Percentiles rank a stretch among this genome's conserved stretches.
These are phyloP conservation scores for Nannoperca australis DNA, from an alignment of 2,797 vertebrate species.

Conservation along the genomic window DNA sequence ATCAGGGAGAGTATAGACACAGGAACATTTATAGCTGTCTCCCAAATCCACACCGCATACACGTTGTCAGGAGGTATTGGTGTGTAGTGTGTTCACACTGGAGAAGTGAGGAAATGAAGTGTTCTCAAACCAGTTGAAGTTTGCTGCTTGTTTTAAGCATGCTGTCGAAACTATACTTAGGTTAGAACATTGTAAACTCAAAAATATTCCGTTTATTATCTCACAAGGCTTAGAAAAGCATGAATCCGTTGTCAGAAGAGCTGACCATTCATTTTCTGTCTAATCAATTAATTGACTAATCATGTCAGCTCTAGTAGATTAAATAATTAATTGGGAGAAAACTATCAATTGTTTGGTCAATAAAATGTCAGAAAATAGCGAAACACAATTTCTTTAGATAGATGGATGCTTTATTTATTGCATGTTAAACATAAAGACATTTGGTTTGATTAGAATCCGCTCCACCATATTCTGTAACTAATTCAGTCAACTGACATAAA, in stretches of 20 bases:
- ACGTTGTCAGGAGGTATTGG: background rate
- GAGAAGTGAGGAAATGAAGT: background rate
- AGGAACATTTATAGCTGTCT: background rate
- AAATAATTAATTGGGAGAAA: too few species aligned
- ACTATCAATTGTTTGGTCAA: background rate
- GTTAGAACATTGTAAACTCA: background rate
- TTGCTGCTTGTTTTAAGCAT: too few species aligned
- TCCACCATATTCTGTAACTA: background rate
- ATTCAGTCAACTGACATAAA: background rate
- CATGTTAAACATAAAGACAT: too few species aligned
- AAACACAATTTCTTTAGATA: background rate
- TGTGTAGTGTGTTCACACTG: background rate
- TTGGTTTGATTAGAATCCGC: too few species aligned
- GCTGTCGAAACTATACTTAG: background rate
- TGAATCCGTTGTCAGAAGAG: background rate
- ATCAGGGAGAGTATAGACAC: slow-evolving; percentile 12
- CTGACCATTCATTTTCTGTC: background rate
- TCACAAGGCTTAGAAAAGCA: background rate
- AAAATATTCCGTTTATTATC: background rate
- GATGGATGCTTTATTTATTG: too few species aligned
- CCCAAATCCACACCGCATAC: background rate
- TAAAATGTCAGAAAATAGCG: background rate
- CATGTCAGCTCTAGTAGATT: background rate
- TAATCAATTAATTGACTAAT: background rate
- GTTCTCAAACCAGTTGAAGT: background rate